A percentile compares a stretch with the other conserved stretches of the same genome.
These are phyloP conservation scores for Bellardia bayeri DNA, from an alignment of 2,888 invertebrate genomes.

Conservation along the genomic window DNA sequence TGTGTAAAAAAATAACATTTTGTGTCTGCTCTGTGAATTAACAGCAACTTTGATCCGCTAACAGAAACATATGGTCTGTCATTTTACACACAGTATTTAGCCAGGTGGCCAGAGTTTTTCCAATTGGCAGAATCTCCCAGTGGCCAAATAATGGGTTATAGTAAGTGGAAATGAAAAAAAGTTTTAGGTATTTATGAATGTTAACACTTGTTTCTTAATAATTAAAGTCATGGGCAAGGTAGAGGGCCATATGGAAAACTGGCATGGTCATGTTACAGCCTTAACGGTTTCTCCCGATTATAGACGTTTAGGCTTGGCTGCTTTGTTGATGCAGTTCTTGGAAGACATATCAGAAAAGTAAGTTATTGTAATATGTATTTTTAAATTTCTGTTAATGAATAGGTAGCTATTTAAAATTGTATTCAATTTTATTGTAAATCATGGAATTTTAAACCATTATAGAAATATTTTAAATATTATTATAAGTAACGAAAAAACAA, in stretches of 20 bases:
- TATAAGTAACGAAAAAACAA: too few species aligned
- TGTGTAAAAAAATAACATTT: slow-evolving; percentile 24
- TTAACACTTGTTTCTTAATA: neutral
- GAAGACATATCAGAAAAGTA: slow-evolving; percentile 98
- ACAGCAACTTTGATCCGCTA: slow-evolving; percentile 96
- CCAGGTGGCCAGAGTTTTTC: slow-evolving; percentile 99
- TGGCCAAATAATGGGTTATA: slow-evolving; percentile 99
- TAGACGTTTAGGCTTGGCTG: slow-evolving; percentile 95
- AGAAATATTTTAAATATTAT: too few species aligned
- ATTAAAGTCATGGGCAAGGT: slow-evolving; percentile 98
- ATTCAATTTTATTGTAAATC: too few species aligned
- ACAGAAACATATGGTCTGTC: slow-evolving; percentile 98
- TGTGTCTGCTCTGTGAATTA: slow-evolving; percentile 41
- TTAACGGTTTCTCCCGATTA: slow-evolving; percentile 98
- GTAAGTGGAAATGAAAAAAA: slow-evolving; percentile 87
- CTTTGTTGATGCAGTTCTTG: slow-evolving; percentile 95
- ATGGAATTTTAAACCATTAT: too few species aligned
- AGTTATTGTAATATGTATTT: slow-evolving; percentile 47
- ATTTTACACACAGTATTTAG: slow-evolving; percentile 98
- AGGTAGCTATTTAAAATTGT: too few species aligned
- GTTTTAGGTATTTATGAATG: too few species aligned
- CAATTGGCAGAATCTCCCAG: slow-evolving; percentile 97
- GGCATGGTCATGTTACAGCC: slow-evolving; percentile 99
- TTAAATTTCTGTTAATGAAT: neutral
- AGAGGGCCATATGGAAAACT: slow-evolving; percentile 97